Percentiles rank a stretch among this genome's conserved stretches.
phyloP scores from a whole-genome alignment of 2,797 vertebrate species.

The Chiloscyllium punctatum region DNA sequence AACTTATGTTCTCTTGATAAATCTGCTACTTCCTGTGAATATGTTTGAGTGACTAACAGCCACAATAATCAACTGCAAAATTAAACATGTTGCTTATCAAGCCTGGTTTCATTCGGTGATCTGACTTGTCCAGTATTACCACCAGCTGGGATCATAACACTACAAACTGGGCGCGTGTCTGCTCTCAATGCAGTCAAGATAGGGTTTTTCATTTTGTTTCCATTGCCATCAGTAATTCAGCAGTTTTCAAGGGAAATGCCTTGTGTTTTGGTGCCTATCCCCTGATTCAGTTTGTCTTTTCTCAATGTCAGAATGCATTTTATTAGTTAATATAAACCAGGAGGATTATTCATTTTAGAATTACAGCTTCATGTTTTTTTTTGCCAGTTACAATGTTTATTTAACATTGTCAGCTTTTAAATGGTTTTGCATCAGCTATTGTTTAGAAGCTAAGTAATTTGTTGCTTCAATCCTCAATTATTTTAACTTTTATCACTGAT shows the following conservation, averaged over 20 bases:
- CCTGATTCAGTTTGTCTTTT: neutral
- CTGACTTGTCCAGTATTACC: too few relatives aligned
- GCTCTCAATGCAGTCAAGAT: neutral
- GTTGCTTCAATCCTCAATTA: neutral
- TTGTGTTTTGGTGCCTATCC: too few relatives aligned
- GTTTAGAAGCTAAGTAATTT: constrained; percentile 14
- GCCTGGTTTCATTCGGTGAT: too few relatives aligned
- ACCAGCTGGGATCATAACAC: too few relatives aligned
- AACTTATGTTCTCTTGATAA: too few relatives aligned
- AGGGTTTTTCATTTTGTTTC: neutral
- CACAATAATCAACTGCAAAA: too few relatives aligned
- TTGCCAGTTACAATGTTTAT: constrained; percentile 8
- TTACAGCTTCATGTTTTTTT: neutral
- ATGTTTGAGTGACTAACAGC: too few relatives aligned
- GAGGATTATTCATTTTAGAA: constrained; percentile 13
- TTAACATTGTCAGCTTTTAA: constrained; percentile 2
- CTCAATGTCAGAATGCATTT: neutral
- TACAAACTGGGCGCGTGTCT: neutral
- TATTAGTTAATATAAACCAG: neutral
- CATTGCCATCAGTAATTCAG: neutral
- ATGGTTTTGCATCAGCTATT: neutral
- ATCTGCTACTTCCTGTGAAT: too few relatives aligned
- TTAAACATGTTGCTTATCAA: too few relatives aligned
- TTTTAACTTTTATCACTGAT: constrained; percentile 23
- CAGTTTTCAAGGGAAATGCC: neutral